A percentile compares a stretch with the other conserved stretches of the same genome.
phyloP scores from a whole-genome alignment of 2,888 invertebrate genomes.

The Phyllotreta striolata region DNA sequence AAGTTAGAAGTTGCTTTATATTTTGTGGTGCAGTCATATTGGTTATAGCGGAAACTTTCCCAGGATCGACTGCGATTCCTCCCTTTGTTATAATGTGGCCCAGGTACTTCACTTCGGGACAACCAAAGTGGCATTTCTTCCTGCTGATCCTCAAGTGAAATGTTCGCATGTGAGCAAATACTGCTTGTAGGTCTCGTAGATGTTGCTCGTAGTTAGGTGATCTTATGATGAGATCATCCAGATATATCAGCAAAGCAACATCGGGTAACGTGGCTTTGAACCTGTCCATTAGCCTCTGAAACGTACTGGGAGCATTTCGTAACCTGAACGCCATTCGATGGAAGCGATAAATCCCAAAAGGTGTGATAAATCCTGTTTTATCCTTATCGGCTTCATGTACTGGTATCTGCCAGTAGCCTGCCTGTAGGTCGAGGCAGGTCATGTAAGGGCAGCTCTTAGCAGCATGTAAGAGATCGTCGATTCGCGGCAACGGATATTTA shows the following conservation, averaged over 20 bases:
- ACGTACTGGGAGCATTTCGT: too few relatives aligned
- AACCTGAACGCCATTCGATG: too few relatives aligned
- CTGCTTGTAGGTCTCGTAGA: conserved; percentile 35
- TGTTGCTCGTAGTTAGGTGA: conserved; percentile 41
- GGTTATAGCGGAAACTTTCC: conserved; percentile 2
- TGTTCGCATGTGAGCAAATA: conserved; percentile 24
- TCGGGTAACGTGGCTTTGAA: conserved; percentile 26
- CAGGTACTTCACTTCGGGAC: conserved; percentile 28
- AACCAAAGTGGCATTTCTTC: conserved; percentile 33
- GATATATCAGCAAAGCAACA: conserved; percentile 33
- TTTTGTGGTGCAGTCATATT: conserved; percentile 6
- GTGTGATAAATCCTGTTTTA: too few relatives aligned
- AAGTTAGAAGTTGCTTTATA: conserved; percentile 10
- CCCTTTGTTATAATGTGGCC: conserved; percentile 22
- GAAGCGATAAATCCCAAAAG: too few relatives aligned
- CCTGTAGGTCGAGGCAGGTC: too few relatives aligned
- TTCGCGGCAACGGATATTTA: too few relatives aligned
- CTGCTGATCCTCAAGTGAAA: conserved; percentile 31
- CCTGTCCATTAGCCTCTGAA: too few relatives aligned
- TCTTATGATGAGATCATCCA: conserved; percentile 29
- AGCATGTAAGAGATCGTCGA: too few relatives aligned
- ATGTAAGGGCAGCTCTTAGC: too few relatives aligned
- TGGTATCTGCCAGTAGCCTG: too few relatives aligned
- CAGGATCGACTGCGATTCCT: conserved; percentile 28
- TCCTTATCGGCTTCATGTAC: too few relatives aligned